Percentiles rank a stretch among this genome's conserved stretches.
phyloP scores from a whole-genome alignment of 2,113 vertebrate species.

The Ifrita kowaldi region DNA sequence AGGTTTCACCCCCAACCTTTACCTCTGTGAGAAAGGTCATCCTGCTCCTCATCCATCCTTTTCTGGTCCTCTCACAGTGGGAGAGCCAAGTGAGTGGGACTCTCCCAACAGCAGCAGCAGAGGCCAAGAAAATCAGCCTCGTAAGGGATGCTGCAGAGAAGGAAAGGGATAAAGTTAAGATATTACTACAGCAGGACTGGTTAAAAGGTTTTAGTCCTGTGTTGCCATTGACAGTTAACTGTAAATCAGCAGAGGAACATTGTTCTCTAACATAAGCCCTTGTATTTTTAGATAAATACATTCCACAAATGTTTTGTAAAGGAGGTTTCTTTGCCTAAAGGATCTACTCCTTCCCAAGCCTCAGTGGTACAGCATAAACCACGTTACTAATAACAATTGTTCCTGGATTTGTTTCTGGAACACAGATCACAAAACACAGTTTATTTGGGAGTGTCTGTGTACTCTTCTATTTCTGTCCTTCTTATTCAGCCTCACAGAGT shows the following conservation, averaged over 20 bases:
- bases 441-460: not conserved
- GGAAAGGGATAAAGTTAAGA: not conserved
- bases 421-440: not conserved
- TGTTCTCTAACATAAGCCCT: not conserved
- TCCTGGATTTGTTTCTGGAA: slow-evolving; percentile 14
- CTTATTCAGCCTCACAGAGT: not conserved
- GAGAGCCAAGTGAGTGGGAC: not conserved
- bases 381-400: not conserved
- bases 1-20: not conserved
- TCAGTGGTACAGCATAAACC: not conserved
- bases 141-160: not conserved
- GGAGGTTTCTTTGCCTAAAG: not conserved
- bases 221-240: not conserved
- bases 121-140: not conserved
- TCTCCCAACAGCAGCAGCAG: not conserved
- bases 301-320: not conserved
- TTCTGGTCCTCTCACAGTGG: not conserved
- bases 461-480: slow-evolving; percentile 5
- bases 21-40: not conserved
- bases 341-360: not conserved
- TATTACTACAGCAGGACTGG: not conserved
- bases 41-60: not conserved
- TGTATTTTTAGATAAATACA: not conserved
- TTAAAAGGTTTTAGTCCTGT: not conserved
- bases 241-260: not conserved